Evolutionary conservation across 2,888 invertebrate species (phyloP).

Genomic region (Eilema depressum): DNA sequence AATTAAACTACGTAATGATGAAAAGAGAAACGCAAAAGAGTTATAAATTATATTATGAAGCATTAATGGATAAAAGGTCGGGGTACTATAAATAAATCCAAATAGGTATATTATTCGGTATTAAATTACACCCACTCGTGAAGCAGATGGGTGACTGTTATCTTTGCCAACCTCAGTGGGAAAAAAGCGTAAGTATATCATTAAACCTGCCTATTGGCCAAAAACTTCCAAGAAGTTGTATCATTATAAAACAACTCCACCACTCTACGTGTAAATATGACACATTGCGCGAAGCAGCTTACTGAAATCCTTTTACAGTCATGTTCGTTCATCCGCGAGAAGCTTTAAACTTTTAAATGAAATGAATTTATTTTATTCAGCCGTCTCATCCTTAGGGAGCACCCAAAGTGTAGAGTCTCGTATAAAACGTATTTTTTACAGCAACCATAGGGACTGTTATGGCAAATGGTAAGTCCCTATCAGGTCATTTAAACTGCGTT

Average conservation of each 20-base stretch:
- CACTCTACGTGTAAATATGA: neutral
- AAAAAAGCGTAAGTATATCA: too few species aligned
- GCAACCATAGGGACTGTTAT: neutral
- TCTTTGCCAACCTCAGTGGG: too few species aligned
- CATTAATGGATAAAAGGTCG: too few species aligned
- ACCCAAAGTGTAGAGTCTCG: neutral
- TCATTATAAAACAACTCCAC: neutral
- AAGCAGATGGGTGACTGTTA: too few species aligned
- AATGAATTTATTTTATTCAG: neutral
- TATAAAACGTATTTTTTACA: neutral
- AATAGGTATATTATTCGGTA: too few species aligned
- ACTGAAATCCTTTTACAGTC: neutral
- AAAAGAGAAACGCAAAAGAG: neutral
- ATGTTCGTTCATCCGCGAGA: constrained; percentile 1
- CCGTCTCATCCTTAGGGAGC: neutral
- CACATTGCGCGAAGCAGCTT: constrained; percentile 1
- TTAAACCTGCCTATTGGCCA: neutral
- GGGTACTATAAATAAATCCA: too few species aligned
- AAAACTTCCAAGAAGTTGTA: neutral
- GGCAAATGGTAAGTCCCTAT: neutral
- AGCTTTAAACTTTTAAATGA: neutral
- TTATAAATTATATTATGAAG: too few species aligned
- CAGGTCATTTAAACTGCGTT: neutral
- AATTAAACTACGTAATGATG: neutral
- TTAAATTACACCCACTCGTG: too few species aligned